A percentile compares a stretch with the other conserved stretches of the same genome.
Conservation (phyloP, 2,797 vertebrate species). For the Coccyzus lansbergi region DNA sequence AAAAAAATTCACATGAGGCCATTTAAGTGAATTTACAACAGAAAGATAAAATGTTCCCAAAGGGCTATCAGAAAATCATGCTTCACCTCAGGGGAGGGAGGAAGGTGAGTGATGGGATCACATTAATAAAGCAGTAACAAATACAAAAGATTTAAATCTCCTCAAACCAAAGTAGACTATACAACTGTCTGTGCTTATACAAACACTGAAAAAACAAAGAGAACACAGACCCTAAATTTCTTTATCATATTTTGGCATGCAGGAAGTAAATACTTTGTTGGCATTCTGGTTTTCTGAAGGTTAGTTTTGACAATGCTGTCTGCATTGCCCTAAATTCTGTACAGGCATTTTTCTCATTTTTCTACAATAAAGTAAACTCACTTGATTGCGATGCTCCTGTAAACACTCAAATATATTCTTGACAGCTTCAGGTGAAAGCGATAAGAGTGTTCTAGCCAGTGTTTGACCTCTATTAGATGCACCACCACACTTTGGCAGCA, state of each 20-base stretch:
- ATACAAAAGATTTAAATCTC: neutral
- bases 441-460: neutral
- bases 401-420: neutral
- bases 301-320: neutral
- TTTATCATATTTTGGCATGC: neutral
- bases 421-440: neutral
- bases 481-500: neutral
- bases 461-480: neutral
- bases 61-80: neutral
- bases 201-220: neutral
- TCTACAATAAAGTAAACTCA: neutral
- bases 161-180: neutral
- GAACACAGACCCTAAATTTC: neutral
- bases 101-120: neutral
- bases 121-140: neutral
- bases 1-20: neutral
- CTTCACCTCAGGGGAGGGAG: neutral
- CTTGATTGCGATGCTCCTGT: neutral
- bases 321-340: neutral
- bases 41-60: constrained; percentile 4
- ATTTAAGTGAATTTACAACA: neutral
- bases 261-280: neutral
- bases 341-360: neutral
- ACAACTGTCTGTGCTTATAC: neutral
- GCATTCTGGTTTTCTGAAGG: neutral